Evolutionary conservation across 2,888 invertebrate species (phyloP), one percentile per base, ranked within the genome.

Genomic region (Disparrhopalites patrizii): DNA sequence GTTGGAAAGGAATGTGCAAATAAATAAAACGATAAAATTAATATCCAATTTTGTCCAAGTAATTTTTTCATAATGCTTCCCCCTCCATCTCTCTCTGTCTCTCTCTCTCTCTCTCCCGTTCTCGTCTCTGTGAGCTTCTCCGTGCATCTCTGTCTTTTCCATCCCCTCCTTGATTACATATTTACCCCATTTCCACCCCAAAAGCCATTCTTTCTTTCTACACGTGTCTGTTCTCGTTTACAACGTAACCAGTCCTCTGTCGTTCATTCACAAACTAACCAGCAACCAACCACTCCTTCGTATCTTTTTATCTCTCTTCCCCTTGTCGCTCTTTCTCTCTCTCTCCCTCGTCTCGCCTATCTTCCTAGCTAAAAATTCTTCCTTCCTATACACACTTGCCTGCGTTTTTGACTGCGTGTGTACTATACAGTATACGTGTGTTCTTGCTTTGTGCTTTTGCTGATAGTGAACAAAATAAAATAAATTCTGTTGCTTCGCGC

Each of bases 241-340:
- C 36, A 63, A 56, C 65, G 65, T 65, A 65, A 65, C 65, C 65
- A 65, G 50, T 65, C 64, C 64, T 64, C 63, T 43, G 62, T 54
- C 40, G 64, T 64, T 64, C 64, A 64, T 64, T 64, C 64, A 64
- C 64, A 64, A 64, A 64, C 56, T 64, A 61, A 51, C 61, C 51
- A 61, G 31, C 31, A 54, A 30, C 31, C 31, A 23, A 62, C 62
- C 62, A 62, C 62, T 54, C 62, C 62, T 62, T 62, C 52, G 54
- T 62, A 62, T 56, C 47, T 31, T 64, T 47, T 31, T 64, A 27
- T 63, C 43, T 56, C 28, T 18, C 33, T 20, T 50, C 27, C 33
- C 33, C 20, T 33, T 47, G 31, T 60, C 47, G 18, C 58, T 43
- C 43, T 13, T 20, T 47, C 58, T 43, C 18, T 47, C 13, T 30